These are phyloP conservation scores for Orycteropus afer DNA, from an alignment of 2,113 vertebrate species.

Conservation along the genomic window DNA sequence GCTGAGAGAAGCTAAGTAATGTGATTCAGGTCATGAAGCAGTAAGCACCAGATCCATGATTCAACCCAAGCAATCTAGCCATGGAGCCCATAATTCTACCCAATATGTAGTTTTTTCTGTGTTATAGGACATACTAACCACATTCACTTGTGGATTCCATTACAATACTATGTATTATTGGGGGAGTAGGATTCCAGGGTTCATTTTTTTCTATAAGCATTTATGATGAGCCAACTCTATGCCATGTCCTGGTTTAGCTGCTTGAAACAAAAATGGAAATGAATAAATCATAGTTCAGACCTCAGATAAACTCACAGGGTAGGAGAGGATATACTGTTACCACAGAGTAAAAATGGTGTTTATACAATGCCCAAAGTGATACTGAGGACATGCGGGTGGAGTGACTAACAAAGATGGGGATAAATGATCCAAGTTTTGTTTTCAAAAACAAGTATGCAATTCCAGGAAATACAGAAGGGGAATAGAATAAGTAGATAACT, in stretches of 20 bases:
- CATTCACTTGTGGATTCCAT: not conserved
- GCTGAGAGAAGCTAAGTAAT: not conserved
- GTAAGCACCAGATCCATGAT: not conserved
- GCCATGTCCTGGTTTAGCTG: not conserved
- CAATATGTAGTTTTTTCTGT: not conserved
- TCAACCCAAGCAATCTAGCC: not conserved
- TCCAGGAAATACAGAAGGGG: not conserved
- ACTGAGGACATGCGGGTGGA: not conserved
- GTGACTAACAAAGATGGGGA: not conserved
- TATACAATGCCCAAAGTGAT: not conserved
- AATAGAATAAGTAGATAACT: not conserved
- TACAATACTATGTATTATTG: not conserved
- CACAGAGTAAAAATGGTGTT: not conserved
- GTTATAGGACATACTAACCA: not conserved
- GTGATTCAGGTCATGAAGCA: not conserved
- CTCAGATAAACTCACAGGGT: not conserved
- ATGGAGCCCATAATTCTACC: constrained; percentile 9
- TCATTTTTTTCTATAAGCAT: not conserved
- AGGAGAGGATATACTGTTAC: not conserved
- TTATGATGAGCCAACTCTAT: not conserved
- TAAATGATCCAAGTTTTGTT: not conserved
- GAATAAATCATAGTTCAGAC: not conserved
- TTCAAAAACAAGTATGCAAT: not conserved
- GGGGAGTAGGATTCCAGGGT: not conserved
- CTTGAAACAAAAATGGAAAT: not conserved